Base-by-base conservation (phyloP, 2,797 vertebrate species). In the Cyclopterus lumpus region DNA sequence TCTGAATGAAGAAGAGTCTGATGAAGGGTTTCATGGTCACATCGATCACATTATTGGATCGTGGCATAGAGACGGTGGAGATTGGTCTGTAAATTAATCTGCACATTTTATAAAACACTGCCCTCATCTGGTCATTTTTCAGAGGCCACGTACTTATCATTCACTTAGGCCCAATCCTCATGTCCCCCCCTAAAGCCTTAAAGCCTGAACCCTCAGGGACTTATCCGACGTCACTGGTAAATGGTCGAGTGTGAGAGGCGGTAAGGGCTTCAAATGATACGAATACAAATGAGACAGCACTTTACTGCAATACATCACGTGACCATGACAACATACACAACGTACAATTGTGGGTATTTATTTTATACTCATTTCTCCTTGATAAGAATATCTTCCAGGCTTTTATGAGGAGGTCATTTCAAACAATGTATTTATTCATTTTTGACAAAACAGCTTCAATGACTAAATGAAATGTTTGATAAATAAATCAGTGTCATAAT, bases 61-160 rank as follows among this genome's bases (percentile, higher is more conserved):
- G 26, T 16, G 5, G 26, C 38, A 28, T 20, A 15, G 32, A 18
- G 12, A 15, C 26, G 5, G 1, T 11, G 20, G 26, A 6, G 49
- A 38, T 10, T 16, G 22, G 3, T 8, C 46, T 46, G 48, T 53
- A 9, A 24, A 16, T 71, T 4, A 16, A 42, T 57, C 49, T 51
- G 12, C 24, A 71, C 34, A 26, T 61, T 73, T 66, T 75, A 75
- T 64, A 15, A 3, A 75, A 87, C 81, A 91, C 78, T 88, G 81
- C 89, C 85, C 82, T 63, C 83, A 7, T 75, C 82, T 91, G 87
- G 89, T 40, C 66, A 69, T 22, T 49, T 54, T 16, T 3, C 32
- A 10, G 12, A 60, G 22, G n/a, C 57, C 22, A 10, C 11, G 51
- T 1, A 67, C 6, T n/a, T 8, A 6, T n/a, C 16, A 22, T 42